Percentiles rank a stretch among this genome's conserved stretches.
Conservation (phyloP, 2,113 vertebrate genomes). For the Oryzias celebensis region DNA sequence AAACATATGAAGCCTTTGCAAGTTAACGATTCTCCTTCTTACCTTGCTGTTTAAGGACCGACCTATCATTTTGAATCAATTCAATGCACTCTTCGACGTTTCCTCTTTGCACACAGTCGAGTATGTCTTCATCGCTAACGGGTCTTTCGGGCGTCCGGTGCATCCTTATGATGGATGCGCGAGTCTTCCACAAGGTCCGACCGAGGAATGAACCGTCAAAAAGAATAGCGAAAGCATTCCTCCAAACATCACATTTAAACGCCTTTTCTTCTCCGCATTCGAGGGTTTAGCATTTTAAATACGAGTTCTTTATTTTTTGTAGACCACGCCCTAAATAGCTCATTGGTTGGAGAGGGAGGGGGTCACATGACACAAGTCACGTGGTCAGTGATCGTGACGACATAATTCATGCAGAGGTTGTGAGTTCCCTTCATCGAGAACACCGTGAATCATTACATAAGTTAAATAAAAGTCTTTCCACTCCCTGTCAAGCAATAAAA, state of each 20-base stretch:
- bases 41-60: constrained; percentile 72
- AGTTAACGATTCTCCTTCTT: constrained; percentile 20
- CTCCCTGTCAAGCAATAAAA: no score
- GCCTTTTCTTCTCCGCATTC: constrained; percentile 16
- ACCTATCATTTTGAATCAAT: constrained; percentile 66
- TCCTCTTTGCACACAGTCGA: constrained; percentile 74
- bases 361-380: constrained; percentile 21
- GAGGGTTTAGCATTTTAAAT: constrained; percentile 30
- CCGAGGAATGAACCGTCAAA: neutral
- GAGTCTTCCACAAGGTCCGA: neutral
- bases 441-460: no score
- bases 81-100: constrained; percentile 67
- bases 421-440: no score
- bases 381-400: neutral
- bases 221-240: neutral
- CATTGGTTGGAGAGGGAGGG: constrained; percentile 25
- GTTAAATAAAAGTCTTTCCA: no score
- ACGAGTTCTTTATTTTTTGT: constrained; percentile 20
- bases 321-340: constrained; percentile 43
- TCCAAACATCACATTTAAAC: no score
- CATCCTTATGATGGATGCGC: constrained; percentile 46
- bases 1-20: no score
- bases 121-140: constrained; percentile 61
- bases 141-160: constrained; percentile 41
- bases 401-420: no score